Evolutionary conservation across 2,888 invertebrate genomes (phyloP), one percentile per base, ranked within the genome.

Genomic region (Myopa testacea): DNA sequence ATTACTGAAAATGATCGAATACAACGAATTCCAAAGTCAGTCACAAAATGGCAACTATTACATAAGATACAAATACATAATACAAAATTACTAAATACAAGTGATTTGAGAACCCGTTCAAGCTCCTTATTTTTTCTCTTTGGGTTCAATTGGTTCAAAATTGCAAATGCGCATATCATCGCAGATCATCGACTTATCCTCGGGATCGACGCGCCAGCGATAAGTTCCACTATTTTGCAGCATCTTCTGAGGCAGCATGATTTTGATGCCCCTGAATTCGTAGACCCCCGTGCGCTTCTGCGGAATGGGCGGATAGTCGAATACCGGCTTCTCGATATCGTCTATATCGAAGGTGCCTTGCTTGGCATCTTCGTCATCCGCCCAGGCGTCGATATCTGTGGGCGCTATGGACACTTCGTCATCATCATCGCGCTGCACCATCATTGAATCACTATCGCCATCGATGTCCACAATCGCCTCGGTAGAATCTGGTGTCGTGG

Each of bases 231-330:
- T 63, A 37, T 73, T 78, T 40, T 26, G 62, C 19, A 82, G 76
- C 80, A 81, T 80, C 69, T 63, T 76, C 63, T 78, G 68, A 1
- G 82, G 83, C 69, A 82, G 58, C 69, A 80, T 77, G 19, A 83
- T 79, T 62, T 81, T 81, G 14, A 83, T 80, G 45, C 81, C 81
- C 26, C 80, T 79, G 67, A 82, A 81, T 50, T 80, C 76, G 75
- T 80, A 82, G 45, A 45, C 10, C 3, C 45, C 10, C 10, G 45
- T 1, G 0, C 45, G 45, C 45, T 45, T 45, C 45, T 45, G 45
- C 45, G 45, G 45, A 3, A 45, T 45, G 45, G 10, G 45, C 45
- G 45, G 45, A 45, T 8, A 45, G 7, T 10, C 45, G 45, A 45
- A 45, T 8, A 8, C 45, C 45, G 45, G 45, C 7, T 45, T 45